Base-by-base conservation (phyloP, 2,113 vertebrate genomes). In the Periophthalmus modestus region DNA sequence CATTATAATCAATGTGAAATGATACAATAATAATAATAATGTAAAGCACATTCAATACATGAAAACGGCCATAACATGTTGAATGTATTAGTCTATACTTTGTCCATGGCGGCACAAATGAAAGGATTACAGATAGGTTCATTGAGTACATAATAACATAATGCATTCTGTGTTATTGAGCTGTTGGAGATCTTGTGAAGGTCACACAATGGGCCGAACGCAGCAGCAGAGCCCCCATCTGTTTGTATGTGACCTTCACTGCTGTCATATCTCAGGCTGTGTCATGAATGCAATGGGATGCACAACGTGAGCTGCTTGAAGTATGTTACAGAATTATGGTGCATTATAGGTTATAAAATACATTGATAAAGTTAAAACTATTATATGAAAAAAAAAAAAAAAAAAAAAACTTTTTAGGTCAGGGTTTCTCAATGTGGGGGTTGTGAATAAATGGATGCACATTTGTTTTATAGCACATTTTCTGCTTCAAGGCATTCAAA, bases 181-280 rank as follows among this genome's bases (percentile, higher is more conserved):
- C 46, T 24, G 43, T 23, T 15, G n/a, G 39, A 14, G 33, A 62
- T 28, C 59, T 48, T 50, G 5, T 23, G 24, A 80, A 74, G 72
- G 79, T 86, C 75, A 71, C 62, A 28, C 46, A 12, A 13, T 58
- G 74, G 73, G 52, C 61, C 23, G 18, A 47, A 55, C 52, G 11
- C 54, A 57, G 46, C 24, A n/a, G 72, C 61, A 61, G n/a, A 62
- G 36, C 34, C 57, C 61, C 74, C 82, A 82, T 87, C 77, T 84
- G 85, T 62, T 43, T 63, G 43, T 36, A 66, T 75, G 54, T 74
- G 68, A 74, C 82, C 75, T 85, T 81, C 48, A 57, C 66, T 73
- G 39, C 55, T 67, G 23, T 34, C 24, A 39, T 43, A 18, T 12
- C n/a, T 6, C 39, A 9, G 16, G 18, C 18, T 52, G 14, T 59